Evolutionary conservation across 2,113 vertebrate genomes (phyloP).

Genomic region (Cottus gobio): DNA sequence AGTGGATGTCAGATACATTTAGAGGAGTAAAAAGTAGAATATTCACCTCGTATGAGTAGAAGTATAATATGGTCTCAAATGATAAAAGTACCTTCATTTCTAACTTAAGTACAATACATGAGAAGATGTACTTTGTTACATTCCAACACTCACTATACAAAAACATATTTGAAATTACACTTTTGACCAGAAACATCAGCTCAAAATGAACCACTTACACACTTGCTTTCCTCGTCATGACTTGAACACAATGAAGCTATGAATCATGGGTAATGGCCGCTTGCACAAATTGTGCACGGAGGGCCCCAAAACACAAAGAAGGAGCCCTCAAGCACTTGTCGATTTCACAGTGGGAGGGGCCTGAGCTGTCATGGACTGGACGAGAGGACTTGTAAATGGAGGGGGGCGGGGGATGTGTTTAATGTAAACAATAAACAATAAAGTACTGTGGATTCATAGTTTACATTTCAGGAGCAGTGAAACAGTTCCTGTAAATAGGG

Average conservation of each 20-base stretch:
- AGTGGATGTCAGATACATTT: neutral
- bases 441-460: neutral
- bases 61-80: neutral
- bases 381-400: neutral
- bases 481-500: constrained; percentile 21
- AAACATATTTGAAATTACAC: neutral
- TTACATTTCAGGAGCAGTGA: neutral
- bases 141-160: neutral
- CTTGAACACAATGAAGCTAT: neutral
- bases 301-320: neutral
- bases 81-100: neutral
- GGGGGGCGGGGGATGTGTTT: constrained; percentile 1
- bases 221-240: neutral
- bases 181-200: neutral
- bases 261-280: constrained; percentile 1
- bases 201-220: neutral
- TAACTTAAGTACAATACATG: neutral
- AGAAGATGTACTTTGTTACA: neutral
- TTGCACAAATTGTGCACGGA: neutral
- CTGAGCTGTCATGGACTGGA: neutral
- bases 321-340: neutral
- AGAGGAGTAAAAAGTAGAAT: too few relatives aligned
- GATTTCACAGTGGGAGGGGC: constrained; percentile 1
- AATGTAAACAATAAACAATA: constrained; percentile 7
- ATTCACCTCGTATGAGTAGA: too few relatives aligned